Evolutionary conservation across 2,797 vertebrate species (phyloP), one percentile per base, ranked within the genome.

Genomic region (Delichon dasypus): DNA sequence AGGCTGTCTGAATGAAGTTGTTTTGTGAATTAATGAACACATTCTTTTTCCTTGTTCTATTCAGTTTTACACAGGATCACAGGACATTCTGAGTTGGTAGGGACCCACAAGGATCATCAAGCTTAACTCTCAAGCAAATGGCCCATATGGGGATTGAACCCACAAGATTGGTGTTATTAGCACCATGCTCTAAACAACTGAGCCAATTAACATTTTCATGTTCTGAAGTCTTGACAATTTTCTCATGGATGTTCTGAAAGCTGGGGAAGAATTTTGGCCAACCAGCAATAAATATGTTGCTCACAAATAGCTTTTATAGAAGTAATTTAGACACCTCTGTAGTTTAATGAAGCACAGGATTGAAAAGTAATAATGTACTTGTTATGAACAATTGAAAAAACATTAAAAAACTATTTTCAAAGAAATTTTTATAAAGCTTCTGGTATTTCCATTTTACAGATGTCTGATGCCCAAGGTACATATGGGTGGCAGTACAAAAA

Each of bases 81-180:
- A 48, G 20, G 17, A 30, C 25, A 22, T 40, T 62, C 34, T 54
- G 25, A 40, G 48, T 2, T 4, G 36, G 30, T 34, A 55, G 48
- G 14, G 21, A 34, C 20, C 30, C 44, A 30, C 30, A 34, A 32
- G 10, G 26, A 48, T 70, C 34, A 54, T 42, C 48, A 77, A 62
- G 10, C 27, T 21, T 48, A 34, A 26, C 11, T 70, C 20, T 47
- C 13, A 48, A 55, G 20, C 0, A 0, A 54, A 54, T 34, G 40
- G 22, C 27, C 21, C 21, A 11, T 26, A 40, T 17, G 21, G 14
- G 25, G 21, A 17, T 36, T 15, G 36, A 58, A 32, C 4, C 26
- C 21, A 32, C 26, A 36, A 22, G 11, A 34, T 11, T 5, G 1
- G 61, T 0, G 0, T 67, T 58, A 22, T 15, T 44, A 44, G 44